These are phyloP conservation scores for Coleophora flavipennella DNA, from an alignment of 2,888 invertebrate genomes.

Conservation along the genomic window DNA sequence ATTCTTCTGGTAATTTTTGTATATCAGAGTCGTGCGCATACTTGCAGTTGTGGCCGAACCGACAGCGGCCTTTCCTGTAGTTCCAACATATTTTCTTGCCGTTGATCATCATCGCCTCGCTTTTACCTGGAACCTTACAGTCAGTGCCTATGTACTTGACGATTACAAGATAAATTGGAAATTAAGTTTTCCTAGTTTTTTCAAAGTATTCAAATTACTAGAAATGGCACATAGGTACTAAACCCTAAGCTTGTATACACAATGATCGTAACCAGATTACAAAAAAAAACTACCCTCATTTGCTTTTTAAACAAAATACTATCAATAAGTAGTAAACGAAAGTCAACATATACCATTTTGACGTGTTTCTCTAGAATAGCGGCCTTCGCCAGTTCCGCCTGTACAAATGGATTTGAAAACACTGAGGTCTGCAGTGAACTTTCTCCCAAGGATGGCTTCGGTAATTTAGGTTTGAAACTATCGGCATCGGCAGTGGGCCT, in stretches of 20 bases:
- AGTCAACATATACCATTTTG: conserved; percentile 85
- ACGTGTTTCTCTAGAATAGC: conserved; percentile 92
- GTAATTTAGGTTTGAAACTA: conserved; percentile 60
- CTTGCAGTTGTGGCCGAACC: conserved; percentile 93
- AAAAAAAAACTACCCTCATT: too few relatives aligned
- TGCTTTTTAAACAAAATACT: neutral
- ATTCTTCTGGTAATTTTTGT: conserved; percentile 74
- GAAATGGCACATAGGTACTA: too few relatives aligned
- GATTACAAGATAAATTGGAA: conserved; percentile 57
- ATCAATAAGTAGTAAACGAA: conserved; percentile 17
- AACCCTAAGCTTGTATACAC: too few relatives aligned
- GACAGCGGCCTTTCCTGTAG: conserved; percentile 90
- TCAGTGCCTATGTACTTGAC: conserved; percentile 72
- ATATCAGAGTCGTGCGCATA: conserved; percentile 93
- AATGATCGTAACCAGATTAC: too few relatives aligned
- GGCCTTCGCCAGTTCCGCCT: conserved; percentile 88
- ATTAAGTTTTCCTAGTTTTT: conserved; percentile 26
- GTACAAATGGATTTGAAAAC: conserved; percentile 88
- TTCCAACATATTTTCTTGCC: conserved; percentile 95
- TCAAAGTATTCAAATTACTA: too few relatives aligned
- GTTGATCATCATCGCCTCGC: conserved; percentile 84
- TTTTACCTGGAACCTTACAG: conserved; percentile 76
- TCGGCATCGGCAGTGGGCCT: conserved; percentile 28
- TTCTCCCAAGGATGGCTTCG: conserved; percentile 76
- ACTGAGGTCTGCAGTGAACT: conserved; percentile 78